phyloP scores from a whole-genome alignment of 2,113 vertebrate species.

The Oryzias celebensis region DNA sequence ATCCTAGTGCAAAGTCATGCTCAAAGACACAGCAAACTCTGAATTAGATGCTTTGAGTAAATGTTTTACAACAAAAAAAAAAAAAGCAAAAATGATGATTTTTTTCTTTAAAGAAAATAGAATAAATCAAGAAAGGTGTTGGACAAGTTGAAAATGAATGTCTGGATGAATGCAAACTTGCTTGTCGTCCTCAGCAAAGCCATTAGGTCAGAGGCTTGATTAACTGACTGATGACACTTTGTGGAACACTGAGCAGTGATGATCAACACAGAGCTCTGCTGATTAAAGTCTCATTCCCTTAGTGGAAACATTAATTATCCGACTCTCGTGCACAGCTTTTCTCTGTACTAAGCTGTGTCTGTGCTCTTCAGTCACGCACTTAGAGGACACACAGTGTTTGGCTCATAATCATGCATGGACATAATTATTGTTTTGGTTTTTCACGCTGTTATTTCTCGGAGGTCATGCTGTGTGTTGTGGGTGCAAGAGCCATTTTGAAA shows the following conservation, averaged over 20 bases:
- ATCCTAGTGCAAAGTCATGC: too few relatives aligned
- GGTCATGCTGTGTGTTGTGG: background rate
- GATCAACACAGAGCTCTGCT: conserved; percentile 55
- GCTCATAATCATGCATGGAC: background rate
- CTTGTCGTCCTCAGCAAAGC: conserved; percentile 28
- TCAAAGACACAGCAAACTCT: too few relatives aligned
- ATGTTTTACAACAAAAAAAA: too few relatives aligned
- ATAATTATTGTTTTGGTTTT: conserved; percentile 18
- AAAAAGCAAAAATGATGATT: background rate
- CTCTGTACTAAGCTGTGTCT: conserved; percentile 14
- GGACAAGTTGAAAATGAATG: background rate
- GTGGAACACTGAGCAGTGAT: conserved; percentile 46
- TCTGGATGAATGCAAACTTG: background rate
- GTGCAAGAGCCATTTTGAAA: background rate
- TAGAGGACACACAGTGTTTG: conserved; percentile 14
- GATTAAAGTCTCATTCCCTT: conserved; percentile 64
- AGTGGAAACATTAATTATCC: conserved; percentile 63
- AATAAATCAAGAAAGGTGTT: background rate
- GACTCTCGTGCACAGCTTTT: conserved; percentile 38
- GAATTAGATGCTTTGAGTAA: too few relatives aligned
- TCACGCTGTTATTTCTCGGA: conserved; percentile 8
- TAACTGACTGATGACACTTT: conserved; percentile 47
- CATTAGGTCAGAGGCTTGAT: conserved; percentile 57
- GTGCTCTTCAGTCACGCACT: conserved; percentile 23
- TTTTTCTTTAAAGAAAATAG: background rate